Conservation (phyloP, 2,797 vertebrate genomes). For the Botia kubotai region DNA sequence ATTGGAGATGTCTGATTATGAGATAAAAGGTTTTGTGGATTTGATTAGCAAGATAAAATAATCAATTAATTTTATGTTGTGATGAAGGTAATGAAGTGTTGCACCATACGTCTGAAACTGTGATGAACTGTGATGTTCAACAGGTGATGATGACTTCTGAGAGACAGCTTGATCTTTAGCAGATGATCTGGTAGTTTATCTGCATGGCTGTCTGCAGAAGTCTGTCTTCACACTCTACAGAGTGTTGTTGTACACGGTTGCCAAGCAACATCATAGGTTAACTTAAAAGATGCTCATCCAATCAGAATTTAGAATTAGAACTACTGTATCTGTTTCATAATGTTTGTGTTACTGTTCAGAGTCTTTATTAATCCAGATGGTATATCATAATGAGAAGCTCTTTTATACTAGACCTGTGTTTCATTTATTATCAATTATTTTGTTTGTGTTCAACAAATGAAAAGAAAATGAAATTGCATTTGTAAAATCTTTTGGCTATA, state of each 20-base stretch:
- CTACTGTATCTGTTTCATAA: too few relatives aligned
- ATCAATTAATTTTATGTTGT: conserved; percentile 35
- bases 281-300: neutral
- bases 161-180: neutral
- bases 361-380: too few relatives aligned
- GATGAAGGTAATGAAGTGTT: conserved; percentile 38
- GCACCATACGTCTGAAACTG: conserved; percentile 12
- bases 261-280: neutral
- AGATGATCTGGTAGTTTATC: neutral
- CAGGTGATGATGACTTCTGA: neutral
- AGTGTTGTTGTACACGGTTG: neutral
- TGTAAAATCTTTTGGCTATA: neutral
- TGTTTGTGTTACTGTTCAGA: too few relatives aligned
- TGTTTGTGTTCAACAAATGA: neutral
- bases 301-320: neutral
- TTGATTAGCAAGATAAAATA: conserved; percentile 50
- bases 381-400: too few relatives aligned
- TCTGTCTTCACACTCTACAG: neutral
- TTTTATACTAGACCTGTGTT: neutral
- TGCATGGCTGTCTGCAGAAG: neutral
- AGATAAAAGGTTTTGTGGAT: conserved; percentile 56
- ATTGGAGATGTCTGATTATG: conserved; percentile 33
- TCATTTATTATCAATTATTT: neutral
- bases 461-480: neutral
- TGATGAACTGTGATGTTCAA: too few relatives aligned